Percentiles rank a stretch among this genome's conserved stretches.
Conservation (phyloP, 2,888 invertebrate species). For the Thecophora atra region DNA sequence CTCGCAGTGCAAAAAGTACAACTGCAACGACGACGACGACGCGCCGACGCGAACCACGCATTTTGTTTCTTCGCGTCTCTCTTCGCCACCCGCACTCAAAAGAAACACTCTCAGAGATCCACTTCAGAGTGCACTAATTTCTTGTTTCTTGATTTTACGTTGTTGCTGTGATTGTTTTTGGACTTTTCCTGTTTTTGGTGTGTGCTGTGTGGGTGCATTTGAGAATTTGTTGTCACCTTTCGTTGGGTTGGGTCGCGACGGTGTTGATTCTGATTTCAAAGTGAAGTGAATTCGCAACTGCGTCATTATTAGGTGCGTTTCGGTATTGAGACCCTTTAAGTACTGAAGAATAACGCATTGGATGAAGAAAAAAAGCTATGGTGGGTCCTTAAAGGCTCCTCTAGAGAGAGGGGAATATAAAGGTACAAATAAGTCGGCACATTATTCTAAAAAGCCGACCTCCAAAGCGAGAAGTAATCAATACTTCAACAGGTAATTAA, state of each 20-base stretch:
- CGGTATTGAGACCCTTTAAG: conserved; percentile 2
- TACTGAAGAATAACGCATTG: not conserved
- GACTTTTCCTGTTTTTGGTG: conserved; percentile 18
- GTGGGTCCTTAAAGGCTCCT: no score
- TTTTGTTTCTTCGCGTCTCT: not conserved
- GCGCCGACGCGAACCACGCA: not conserved
- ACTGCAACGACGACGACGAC: conserved; percentile 40
- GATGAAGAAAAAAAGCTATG: no score
- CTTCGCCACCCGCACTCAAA: no score
- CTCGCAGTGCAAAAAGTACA: conserved; percentile 37
- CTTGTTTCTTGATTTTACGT: not conserved
- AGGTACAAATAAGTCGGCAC: no score
- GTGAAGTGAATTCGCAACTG: not conserved
- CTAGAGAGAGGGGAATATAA: not conserved
- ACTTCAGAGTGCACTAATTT: conserved; percentile 24
- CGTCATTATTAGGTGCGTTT: conserved; percentile 16
- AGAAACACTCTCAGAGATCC: not conserved
- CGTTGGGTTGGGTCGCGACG: conserved; percentile 24
- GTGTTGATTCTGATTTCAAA: not conserved
- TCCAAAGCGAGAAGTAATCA: conserved; percentile 57
- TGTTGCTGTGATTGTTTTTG: conserved; percentile 1
- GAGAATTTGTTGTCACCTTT: conserved; percentile 36
- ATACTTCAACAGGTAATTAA: conserved; percentile 57
- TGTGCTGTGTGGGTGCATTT: conserved; percentile 33
- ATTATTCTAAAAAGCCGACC: no score